These are phyloP conservation scores for Siphlonurus alternatus DNA, from an alignment of 2,888 invertebrate species.

Conservation along the genomic window DNA sequence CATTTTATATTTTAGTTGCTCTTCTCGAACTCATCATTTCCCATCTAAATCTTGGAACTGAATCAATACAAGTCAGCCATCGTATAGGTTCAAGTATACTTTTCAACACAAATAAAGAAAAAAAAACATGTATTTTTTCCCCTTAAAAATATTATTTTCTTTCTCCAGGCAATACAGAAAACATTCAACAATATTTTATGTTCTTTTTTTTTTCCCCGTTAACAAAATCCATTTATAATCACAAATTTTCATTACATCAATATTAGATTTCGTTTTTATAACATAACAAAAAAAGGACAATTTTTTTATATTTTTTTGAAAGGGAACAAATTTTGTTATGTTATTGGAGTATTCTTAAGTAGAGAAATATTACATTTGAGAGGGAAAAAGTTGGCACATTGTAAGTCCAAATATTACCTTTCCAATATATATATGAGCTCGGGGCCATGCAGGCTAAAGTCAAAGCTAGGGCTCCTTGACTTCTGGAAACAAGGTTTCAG, in stretches of 20 bases:
- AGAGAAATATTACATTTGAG: background rate
- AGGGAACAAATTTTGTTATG: background rate
- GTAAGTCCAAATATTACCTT: background rate
- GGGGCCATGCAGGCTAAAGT: background rate
- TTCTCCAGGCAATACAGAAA: no score
- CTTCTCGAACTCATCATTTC: background rate
- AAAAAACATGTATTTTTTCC: no score
- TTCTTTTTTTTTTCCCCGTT: background rate
- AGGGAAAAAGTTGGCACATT: background rate
- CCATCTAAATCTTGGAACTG: background rate
- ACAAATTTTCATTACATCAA: background rate
- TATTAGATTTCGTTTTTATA: background rate
- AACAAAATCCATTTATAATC: background rate
- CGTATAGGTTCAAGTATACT: background rate
- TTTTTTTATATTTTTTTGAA: background rate
- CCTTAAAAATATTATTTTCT: no score
- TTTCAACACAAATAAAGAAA: no score
- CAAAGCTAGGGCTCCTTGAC: background rate
- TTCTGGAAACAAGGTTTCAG: background rate
- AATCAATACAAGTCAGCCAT: background rate
- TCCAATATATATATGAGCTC: background rate
- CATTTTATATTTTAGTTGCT: background rate
- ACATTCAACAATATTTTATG: no score
- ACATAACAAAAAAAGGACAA: background rate
- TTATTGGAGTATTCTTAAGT: background rate